phyloP scores from a whole-genome alignment of 2,113 vertebrate genomes.

The Toxotes chatareus region DNA sequence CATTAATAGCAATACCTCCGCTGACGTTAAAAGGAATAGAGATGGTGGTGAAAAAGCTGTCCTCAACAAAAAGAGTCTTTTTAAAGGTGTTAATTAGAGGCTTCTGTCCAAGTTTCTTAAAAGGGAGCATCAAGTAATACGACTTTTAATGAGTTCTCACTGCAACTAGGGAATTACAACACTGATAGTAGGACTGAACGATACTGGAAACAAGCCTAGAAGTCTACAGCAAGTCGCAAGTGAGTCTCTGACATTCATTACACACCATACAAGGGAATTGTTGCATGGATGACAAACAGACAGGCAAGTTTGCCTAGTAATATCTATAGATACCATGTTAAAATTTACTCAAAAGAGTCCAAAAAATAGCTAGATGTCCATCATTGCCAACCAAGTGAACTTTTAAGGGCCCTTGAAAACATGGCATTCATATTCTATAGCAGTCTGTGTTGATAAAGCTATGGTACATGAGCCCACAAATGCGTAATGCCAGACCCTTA shows the following conservation, averaged over 20 bases:
- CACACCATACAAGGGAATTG: conserved; percentile 16
- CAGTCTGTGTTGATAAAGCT: too few relatives aligned
- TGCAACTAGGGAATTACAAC: conserved; percentile 24
- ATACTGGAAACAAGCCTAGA: conserved; percentile 24
- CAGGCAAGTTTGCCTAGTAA: background rate
- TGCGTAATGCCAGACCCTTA: too few relatives aligned
- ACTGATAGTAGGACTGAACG: background rate
- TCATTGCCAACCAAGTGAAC: too few relatives aligned
- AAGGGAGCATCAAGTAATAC: conserved; percentile 20
- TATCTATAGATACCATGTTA: background rate
- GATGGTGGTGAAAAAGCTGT: background rate
- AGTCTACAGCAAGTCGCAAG: conserved; percentile 7
- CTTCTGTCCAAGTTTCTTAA: conserved; percentile 10
- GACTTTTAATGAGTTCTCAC: conserved; percentile 35
- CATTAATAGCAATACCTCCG: background rate
- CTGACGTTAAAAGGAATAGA: background rate
- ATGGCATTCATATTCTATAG: too few relatives aligned
- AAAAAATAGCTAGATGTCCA: background rate
- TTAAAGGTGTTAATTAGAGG: conserved; percentile 3
- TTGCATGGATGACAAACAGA: background rate
- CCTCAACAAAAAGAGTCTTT: background rate
- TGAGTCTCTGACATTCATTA: background rate
- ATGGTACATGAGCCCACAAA: too few relatives aligned
- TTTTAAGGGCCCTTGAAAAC: too few relatives aligned
- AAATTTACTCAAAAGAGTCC: background rate